Conservation (phyloP, 1,140 invertebrate genomes). For the Drosophila seguyi region DNA sequence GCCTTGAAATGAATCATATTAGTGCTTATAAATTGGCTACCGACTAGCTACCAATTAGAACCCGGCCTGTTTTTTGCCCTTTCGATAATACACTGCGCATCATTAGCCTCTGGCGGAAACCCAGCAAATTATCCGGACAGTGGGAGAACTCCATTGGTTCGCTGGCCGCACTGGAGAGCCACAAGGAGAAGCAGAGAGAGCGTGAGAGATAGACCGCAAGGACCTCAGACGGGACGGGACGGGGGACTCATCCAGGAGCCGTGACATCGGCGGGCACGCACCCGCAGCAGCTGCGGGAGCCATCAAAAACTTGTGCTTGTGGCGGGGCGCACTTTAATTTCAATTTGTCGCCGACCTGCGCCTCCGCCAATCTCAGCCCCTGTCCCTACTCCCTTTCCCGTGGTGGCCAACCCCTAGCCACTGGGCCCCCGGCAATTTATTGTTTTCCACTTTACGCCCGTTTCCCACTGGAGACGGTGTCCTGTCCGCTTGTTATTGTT, state of each 20-base stretch:
- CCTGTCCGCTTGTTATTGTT: slow-evolving; percentile 56
- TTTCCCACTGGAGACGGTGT: slow-evolving; percentile 46
- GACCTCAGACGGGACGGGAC: slow-evolving; percentile 27
- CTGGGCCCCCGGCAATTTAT: slow-evolving; percentile 70
- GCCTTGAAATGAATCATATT: neutral
- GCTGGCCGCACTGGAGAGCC: slow-evolving; percentile 37
- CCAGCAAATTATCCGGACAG: slow-evolving; percentile 50
- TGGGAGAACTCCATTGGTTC: slow-evolving; percentile 69
- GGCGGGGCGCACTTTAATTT: slow-evolving; percentile 76
- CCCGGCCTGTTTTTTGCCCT: neutral
- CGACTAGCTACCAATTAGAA: neutral
- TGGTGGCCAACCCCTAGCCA: slow-evolving; percentile 5
- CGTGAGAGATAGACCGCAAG: slow-evolving; percentile 56
- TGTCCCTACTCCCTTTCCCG: neutral
- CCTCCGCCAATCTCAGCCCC: neutral
- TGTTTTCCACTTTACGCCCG: slow-evolving; percentile 76
- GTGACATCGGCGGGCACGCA: slow-evolving; percentile 54
- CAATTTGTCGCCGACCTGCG: slow-evolving; percentile 62
- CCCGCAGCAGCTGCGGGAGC: slow-evolving; percentile 68
- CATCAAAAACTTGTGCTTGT: slow-evolving; percentile 77
- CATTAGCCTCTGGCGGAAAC: slow-evolving; percentile 15
- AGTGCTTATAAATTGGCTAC: neutral
- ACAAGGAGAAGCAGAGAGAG: slow-evolving; percentile 36
- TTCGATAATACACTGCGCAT: slow-evolving; percentile 41
- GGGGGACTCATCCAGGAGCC: slow-evolving; percentile 1